Base-by-base conservation (phyloP, 2,113 vertebrate genomes). In the Myotis yumanensis region DNA sequence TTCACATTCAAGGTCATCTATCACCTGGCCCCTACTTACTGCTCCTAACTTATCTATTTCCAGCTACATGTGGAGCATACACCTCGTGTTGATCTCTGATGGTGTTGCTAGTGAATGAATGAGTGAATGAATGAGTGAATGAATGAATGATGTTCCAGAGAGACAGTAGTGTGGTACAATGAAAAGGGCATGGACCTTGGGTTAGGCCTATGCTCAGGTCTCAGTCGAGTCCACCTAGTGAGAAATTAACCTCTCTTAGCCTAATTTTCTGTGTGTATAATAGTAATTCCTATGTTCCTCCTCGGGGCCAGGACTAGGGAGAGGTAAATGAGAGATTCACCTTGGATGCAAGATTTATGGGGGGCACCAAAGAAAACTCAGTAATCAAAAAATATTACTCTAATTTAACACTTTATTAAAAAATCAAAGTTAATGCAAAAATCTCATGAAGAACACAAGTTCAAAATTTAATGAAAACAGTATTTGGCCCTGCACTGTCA, bases 81-180 rank as follows among this genome's bases (percentile, higher is more conserved):
- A 40, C n/a, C 62, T 43, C 4, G 10, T 54, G 59, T 6, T 40
- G 51, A 22, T 43, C 73, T 51, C 77, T 0, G 11, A 40, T n/a
- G 73, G 16, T n/a, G 15, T 40, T 30, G 51, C 30, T 16, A 54
- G 48, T 16, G 73, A 46, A 40, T 79, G 35, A 59, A 32, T 37
- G 35, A 37, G 8, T 52, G 84, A 66, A 7, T 84, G 37, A 25
- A 6, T 23, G 64, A 69, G 12, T 20, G 40, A 43, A 43, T 43
- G 43, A 48, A 46, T 59, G 40, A 25, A 8, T 64, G 22, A 7
- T 18, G 7, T 9, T 84, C 52, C 54, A 40, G 3, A 11, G 14
- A 18, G 46, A 46, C 14, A 10, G 20, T 20, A 32, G 7, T n/a
- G 35, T 30, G n/a, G 2, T 6, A 0, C 17, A 37, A 1, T 7